Conservation (phyloP, 2,797 vertebrate genomes). For the Scyliorhinus canicula region DNA sequence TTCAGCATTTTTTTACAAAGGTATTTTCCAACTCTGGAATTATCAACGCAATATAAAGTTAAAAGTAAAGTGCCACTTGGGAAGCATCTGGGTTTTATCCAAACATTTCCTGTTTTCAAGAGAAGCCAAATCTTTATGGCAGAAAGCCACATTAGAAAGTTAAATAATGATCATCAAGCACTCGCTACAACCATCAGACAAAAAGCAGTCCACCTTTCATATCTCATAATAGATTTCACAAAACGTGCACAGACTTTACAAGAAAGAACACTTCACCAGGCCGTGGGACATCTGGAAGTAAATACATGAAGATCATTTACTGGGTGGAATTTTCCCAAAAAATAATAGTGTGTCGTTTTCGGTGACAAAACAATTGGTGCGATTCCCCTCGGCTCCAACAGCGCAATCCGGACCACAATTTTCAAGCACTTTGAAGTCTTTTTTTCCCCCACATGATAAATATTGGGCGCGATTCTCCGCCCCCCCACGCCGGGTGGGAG, state of each 20-base stretch:
- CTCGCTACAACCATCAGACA: background rate
- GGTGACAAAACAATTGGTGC: no score
- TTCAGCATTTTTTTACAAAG: background rate
- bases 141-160: background rate
- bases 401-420: no score
- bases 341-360: no score
- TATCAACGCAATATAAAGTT: background rate
- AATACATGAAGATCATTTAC: background rate
- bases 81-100: constrained; percentile 11
- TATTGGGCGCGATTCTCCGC: no score
- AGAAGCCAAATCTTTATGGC: background rate
- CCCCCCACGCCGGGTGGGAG: no score
- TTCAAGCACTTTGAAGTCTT: no score
- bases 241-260: background rate
- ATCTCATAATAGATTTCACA: background rate
- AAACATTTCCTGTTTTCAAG: background rate
- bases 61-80: background rate
- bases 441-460: no score
- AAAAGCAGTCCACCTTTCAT: background rate
- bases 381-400: no score
- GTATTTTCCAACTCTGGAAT: background rate
- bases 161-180: background rate
- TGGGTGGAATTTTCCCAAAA: no score
- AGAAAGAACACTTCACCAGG: background rate
- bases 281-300: background rate